Evolutionary conservation across 2,888 invertebrate genomes (phyloP).

Genomic region (Onthophagus sagittarius): DNA sequence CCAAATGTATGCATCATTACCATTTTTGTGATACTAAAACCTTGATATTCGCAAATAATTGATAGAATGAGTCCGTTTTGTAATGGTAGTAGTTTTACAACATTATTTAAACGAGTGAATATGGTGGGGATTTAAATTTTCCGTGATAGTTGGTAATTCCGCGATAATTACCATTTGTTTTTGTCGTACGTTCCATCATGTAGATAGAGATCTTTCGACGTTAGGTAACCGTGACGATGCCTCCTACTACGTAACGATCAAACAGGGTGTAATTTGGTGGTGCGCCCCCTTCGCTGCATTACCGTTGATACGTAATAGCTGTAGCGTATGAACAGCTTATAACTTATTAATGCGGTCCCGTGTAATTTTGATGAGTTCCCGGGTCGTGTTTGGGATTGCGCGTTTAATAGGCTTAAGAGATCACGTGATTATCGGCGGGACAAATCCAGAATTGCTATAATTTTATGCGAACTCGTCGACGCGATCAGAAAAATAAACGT

Average conservation of each 20-base stretch:
- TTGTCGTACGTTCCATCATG: neutral
- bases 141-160: conserved; percentile 24
- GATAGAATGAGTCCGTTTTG: neutral
- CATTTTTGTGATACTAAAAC: too few relatives aligned
- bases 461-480: neutral
- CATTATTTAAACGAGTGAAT: neutral
- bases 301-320: neutral
- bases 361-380: neutral
- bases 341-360: neutral
- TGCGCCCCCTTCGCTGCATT: neutral
- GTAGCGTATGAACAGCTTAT: neutral
- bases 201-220: neutral
- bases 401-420: neutral
- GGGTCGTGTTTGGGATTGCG: neutral
- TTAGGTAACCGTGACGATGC: neutral
- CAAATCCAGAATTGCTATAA: neutral
- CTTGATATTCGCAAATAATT: too few relatives aligned
- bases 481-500: neutral
- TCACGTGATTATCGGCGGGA: neutral
- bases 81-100: neutral
- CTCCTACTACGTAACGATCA: neutral
- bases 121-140: conserved; percentile 7
- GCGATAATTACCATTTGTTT: conserved; percentile 25
- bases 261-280: neutral
- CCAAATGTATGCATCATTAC: too few relatives aligned